A percentile compares a stretch with the other conserved stretches of the same genome.
phyloP scores from a whole-genome alignment of 2,888 invertebrate species.

The Caenorhabditis sp. region DNA sequence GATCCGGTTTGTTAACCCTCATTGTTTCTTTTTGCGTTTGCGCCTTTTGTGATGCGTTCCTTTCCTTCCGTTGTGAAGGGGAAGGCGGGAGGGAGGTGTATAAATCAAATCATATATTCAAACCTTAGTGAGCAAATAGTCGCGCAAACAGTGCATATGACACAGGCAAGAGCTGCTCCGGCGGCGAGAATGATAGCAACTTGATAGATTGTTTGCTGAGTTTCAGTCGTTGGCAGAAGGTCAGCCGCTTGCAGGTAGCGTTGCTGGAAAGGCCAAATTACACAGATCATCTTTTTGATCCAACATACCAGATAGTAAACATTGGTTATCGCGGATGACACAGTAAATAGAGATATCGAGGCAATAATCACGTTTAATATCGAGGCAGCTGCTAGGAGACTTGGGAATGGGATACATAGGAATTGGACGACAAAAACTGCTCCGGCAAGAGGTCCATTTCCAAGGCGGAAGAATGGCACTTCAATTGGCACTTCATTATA shows the following conservation, averaged over 20 bases:
- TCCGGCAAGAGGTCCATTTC: conserved; percentile 81
- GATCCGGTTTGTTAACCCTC: too few relatives aligned
- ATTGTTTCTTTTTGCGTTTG: too few relatives aligned
- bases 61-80: background rate
- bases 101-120: conserved; percentile 55
- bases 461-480: conserved; percentile 80
- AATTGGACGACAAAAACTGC: conserved; percentile 81
- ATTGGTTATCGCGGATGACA: conserved; percentile 80
- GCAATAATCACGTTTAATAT: conserved; percentile 79
- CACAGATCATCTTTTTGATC: background rate
- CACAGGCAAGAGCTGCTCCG: conserved; percentile 78
- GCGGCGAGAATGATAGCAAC: conserved; percentile 81
- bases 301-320: conserved; percentile 82
- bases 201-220: conserved; percentile 71
- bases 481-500: conserved; percentile 80
- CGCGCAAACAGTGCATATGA: conserved; percentile 75
- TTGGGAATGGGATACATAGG: conserved; percentile 72
- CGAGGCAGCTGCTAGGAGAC: conserved; percentile 75
- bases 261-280: conserved; percentile 70
- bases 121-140: conserved; percentile 77
- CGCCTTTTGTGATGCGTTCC: conserved; percentile 5
- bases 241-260: conserved; percentile 74
- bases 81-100: conserved; percentile 6
- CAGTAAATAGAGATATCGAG: conserved; percentile 79
- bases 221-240: conserved; percentile 68